Evolutionary conservation across 2,113 vertebrate species (phyloP), one percentile per base, ranked within the genome.

Genomic region (Apteryx owenii): DNA sequence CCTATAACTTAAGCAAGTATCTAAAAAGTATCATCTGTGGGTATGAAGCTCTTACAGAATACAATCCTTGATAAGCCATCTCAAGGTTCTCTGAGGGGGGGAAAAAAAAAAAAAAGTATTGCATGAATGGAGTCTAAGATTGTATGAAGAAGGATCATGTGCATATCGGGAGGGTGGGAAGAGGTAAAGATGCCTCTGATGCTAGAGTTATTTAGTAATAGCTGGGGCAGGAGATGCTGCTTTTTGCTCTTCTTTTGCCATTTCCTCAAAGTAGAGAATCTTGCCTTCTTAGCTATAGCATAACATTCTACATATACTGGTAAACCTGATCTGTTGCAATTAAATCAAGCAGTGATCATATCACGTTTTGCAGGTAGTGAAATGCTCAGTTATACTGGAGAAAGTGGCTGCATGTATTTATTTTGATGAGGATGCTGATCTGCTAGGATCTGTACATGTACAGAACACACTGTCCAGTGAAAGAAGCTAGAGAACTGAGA

Each of bases 81-180:
- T 73, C 53, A 89, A 71, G 66, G 33, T 0, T 56, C 50, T 46
- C n/a, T 50, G 20, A 5, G 8, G 8, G 64, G 10, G 17, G 0
- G 7, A 53, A 26, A 78, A 16, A 0, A 7, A 66, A 65, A 78
- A 16, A 0, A 7, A 66, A 65, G 5, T 20, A 7, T 4, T 29
- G 25, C 3, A 4, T 2, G 0, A 19, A 14, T 29, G 7, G 10
- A 69, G 29, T 64, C 22, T 62, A 21, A 65, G 4, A 58, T 17
- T 21, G 11, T 75, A 23, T 70, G 44, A 77, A 42, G 22, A 83
- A 89, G 9, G 28, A 8, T 20, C 16, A 0, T 7, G 7, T 50
- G 11, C 2, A 1, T 61, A 31, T 60, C 11, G 29, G 16, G n/a
- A 60, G 31, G n/a, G n/a, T 53, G 25, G 50, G 25, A 85, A 42